Evolutionary conservation across 2,113 vertebrate species (phyloP).

Genomic region (western clawed frog (Xenopus tropicalis)): UCB_Xtro_10.0 CM004451.2:36033001-36033500

Average conservation of each 20-base stretch:
- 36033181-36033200: background rate
- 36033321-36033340: conserved; percentile 55
- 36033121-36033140: too few relatives aligned
- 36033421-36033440: background rate
- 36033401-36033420: background rate
- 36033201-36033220: conserved; percentile 59
- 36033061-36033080: too few relatives aligned
- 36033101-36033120: too few relatives aligned
- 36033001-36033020: too few relatives aligned
- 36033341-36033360: conserved; percentile 75
- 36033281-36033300: conserved; percentile 55
- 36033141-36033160: too few relatives aligned
- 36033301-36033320: conserved; percentile 50
- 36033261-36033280: conserved; percentile 66
- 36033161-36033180: too few relatives aligned
- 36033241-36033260: conserved; percentile 77
- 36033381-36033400: conserved; percentile 57
- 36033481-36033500: too few relatives aligned
- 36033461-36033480: too few relatives aligned
- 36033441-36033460: background rate
- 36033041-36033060: too few relatives aligned
- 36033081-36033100: too few relatives aligned
- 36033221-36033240: conserved; percentile 63
- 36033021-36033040: too few relatives aligned
- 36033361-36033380: conserved; percentile 72